Conservation (phyloP, 2,113 vertebrate species). For the Ceyx margarethae region DNA sequence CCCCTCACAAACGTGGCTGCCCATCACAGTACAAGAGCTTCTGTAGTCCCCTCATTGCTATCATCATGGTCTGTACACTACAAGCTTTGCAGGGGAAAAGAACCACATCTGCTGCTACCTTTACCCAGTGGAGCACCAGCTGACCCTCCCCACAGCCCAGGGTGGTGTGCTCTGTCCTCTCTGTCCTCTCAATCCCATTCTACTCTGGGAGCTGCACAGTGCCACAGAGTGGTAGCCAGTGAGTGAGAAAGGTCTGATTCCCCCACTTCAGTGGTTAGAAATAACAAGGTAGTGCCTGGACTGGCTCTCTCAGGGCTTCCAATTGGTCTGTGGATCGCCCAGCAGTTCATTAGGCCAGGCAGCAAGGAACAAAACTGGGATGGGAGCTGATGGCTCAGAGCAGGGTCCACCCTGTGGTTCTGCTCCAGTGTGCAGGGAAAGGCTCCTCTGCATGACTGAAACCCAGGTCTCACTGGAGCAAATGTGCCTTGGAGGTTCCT, state of each 20-base stretch:
- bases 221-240: not conserved
- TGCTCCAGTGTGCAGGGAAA: not conserved
- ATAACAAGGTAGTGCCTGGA: not conserved
- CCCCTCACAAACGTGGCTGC: not conserved
- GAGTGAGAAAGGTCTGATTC: not conserved
- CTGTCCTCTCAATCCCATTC: not conserved
- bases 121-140: not conserved
- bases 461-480: not conserved
- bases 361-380: not conserved
- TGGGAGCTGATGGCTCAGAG: not conserved
- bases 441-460: no score
- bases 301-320: slow-evolving; percentile 11
- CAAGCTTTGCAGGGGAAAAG: not conserved
- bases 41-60: not conserved
- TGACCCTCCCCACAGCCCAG: not conserved
- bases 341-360: not conserved
- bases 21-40: not conserved
- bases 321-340: not conserved
- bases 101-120: not conserved
- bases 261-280: not conserved
- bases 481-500: not conserved
- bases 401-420: not conserved
- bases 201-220: not conserved
- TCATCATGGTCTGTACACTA: not conserved
- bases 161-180: not conserved